Evolutionary conservation across 2,888 invertebrate genomes (phyloP), one percentile per base, ranked within the genome.

Genomic region (Macroteleia sp.): DNA sequence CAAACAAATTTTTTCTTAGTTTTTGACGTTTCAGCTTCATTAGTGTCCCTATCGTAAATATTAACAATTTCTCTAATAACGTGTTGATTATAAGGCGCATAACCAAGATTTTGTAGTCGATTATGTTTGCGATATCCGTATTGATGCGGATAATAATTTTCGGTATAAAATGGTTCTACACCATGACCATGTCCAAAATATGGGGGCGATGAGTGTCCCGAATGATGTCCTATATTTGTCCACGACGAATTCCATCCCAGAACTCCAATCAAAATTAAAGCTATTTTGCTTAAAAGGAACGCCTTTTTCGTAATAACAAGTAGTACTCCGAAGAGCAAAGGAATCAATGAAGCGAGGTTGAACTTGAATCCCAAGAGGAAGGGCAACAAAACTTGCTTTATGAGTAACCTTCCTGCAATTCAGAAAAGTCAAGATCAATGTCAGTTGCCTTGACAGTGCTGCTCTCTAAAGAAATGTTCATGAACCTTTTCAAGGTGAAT

Each of bases 331-430:
- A 97, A 94, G 6, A 96, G 86, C 54, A 97, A 87, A 0, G 96
- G 96, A 12, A 96, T 91, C 70, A 97, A 88, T 0, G 96, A 95
- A 1, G 95, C 94, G 41, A 96, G 91, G 86, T 96, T 96, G 86
- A 97, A 96, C 91, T 96, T 96, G 81, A 96, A 93, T 5, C 96
- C 96, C 9, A 96, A 92, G 0, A 97, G 92, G 83, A 96, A 94
- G 19, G 96, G 96, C 14, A 97, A 92, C n/a, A 96, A 85, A 62
- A 96, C 93, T 79, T 95, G 95, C 81, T 95, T 93, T 56, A 96
- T 93, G 76, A 96, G 86, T 20, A 96, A 91, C 14, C 95, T 94
- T 80, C 95, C 96, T 96, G 93, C 77, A 94, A 94, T 73, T 66
- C 64, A 74, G 66, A 82, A 77, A 56, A 61, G 71, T 71, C 28